These are phyloP conservation scores for Pantala flavescens DNA, from an alignment of 1,140 invertebrate genomes.

Conservation along the genomic window DNA sequence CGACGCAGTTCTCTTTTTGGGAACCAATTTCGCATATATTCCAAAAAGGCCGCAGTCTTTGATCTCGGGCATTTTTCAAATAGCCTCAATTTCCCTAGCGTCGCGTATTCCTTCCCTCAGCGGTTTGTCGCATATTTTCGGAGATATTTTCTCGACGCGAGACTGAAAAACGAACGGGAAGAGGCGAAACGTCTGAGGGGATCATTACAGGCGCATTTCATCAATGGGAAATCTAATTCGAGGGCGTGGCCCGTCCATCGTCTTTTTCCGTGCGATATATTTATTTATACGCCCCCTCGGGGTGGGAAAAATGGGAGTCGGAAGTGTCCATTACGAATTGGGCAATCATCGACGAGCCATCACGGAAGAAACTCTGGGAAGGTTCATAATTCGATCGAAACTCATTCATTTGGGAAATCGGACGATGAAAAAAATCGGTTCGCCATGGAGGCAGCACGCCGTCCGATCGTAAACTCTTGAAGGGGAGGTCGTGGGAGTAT, in stretches of 20 bases:
- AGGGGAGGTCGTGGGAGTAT: neutral
- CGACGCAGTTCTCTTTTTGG: too few species aligned
- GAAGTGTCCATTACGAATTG: constrained; percentile 9
- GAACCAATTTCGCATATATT: too few species aligned
- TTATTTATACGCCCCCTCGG: neutral
- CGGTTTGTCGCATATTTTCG: too few species aligned
- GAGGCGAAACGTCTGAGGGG: too few species aligned
- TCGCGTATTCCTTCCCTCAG: too few species aligned
- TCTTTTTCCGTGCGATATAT: neutral
- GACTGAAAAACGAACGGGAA: too few species aligned
- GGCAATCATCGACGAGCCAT: neutral
- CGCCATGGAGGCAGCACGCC: neutral
- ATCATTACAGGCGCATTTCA: too few species aligned
- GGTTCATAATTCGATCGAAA: neutral
- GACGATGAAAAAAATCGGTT: neutral
- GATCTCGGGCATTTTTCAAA: too few species aligned
- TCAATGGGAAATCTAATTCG: too few species aligned
- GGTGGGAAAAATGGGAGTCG: neutral
- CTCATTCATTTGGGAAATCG: constrained; percentile 1
- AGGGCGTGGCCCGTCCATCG: neutral
- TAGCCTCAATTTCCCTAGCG: too few species aligned
- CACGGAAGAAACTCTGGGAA: neutral
- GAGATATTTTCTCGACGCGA: too few species aligned
- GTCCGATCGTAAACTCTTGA: neutral
- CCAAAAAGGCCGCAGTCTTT: too few species aligned